Conservation (phyloP, 2,888 invertebrate species). For the Acanthococcus lagerstroemiae region DNA sequence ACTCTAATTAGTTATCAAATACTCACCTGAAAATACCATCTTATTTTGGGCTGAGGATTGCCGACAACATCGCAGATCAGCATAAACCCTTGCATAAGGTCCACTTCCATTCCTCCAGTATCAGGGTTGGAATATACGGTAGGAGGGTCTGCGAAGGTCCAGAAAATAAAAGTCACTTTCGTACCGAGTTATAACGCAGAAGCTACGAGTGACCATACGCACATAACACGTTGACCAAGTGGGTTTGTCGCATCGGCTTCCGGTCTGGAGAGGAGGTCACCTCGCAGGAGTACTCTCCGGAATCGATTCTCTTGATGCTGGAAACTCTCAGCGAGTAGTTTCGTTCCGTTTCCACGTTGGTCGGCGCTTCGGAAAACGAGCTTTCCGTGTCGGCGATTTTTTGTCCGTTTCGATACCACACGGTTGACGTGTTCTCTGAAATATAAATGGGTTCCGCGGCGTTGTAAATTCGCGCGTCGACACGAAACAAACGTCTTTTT, state of each 20-base stretch:
- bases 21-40: constrained; percentile 17
- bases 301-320: constrained; percentile 10
- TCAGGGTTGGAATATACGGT: constrained; percentile 1
- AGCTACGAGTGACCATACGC: too few species aligned
- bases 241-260: not conserved
- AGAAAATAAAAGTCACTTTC: too few species aligned
- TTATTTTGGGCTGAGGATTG: constrained; percentile 10
- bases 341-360: not conserved
- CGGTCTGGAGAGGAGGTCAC: not conserved
- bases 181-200: too few species aligned
- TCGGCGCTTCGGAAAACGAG: not conserved
- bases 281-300: constrained; percentile 12
- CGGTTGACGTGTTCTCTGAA: constrained; percentile 10
- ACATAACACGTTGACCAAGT: constrained; percentile 12
- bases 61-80: constrained; percentile 8
- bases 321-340: constrained; percentile 6
- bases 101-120: constrained; percentile 4
- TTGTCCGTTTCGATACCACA: constrained; percentile 15
- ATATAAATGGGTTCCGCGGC: too few species aligned
- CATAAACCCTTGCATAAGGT: constrained; percentile 10
- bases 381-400: constrained; percentile 9
- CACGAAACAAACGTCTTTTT: too few species aligned
- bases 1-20: too few species aligned
- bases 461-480: too few species aligned
- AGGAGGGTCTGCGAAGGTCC: constrained; percentile 7